Evolutionary conservation across 1,140 invertebrate genomes (phyloP).

Genomic region (Chelonus insularis): DNA sequence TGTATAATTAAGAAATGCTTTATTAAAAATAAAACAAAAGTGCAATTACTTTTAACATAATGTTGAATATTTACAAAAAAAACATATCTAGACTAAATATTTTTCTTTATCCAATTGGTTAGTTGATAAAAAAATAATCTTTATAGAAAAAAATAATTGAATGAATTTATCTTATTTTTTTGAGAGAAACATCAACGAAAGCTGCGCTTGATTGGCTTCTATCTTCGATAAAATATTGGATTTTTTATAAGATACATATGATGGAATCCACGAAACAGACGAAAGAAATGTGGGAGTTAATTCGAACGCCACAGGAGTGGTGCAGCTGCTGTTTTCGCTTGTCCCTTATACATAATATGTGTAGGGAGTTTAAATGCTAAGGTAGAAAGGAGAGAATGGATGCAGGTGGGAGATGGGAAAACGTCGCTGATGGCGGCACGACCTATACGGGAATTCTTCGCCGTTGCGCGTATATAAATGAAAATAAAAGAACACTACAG

Average conservation of each 20-base stretch:
- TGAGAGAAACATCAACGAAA: too few relatives aligned
- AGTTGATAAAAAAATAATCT: too few relatives aligned
- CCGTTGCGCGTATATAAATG: constrained; percentile 37
- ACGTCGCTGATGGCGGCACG: constrained; percentile 47
- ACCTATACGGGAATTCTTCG: constrained; percentile 27
- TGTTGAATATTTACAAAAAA: too few relatives aligned
- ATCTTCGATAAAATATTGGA: not conserved
- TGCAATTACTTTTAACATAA: too few relatives aligned
- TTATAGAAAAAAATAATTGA: too few relatives aligned
- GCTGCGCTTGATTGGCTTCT: not conserved
- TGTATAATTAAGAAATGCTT: too few relatives aligned
- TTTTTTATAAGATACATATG: not conserved
- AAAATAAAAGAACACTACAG: constrained; percentile 59
- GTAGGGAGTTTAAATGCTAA: constrained; percentile 9
- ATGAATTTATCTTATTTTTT: not conserved
- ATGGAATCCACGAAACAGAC: constrained; percentile 10
- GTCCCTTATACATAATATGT: constrained; percentile 15
- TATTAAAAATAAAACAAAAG: too few relatives aligned
- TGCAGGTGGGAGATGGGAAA: constrained; percentile 37
- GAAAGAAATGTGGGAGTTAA: constrained; percentile 21
- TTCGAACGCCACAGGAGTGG: constrained; percentile 12
- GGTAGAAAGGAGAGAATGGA: constrained; percentile 17
- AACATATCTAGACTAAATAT: too few relatives aligned
- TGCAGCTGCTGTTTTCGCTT: constrained; percentile 25
- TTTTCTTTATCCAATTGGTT: too few relatives aligned